Conservation (phyloP, 2,797 vertebrate genomes). For the Rousettus madagascariensis region DNA sequence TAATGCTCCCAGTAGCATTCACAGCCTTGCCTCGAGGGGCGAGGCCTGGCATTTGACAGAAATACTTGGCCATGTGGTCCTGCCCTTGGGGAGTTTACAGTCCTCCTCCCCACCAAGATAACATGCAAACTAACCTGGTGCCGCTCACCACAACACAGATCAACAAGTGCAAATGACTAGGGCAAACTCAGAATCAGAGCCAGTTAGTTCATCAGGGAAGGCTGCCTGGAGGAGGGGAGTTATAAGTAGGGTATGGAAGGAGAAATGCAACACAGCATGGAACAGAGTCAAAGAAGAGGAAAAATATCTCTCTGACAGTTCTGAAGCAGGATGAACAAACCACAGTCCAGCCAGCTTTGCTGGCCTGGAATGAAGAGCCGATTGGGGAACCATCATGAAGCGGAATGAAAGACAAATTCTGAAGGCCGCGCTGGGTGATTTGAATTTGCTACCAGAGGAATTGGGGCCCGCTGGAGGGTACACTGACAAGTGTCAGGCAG, state of each 20-base stretch:
- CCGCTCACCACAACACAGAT: background rate
- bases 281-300: background rate
- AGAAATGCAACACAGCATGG: background rate
- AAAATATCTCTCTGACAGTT: background rate
- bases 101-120: background rate
- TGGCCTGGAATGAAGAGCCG: background rate
- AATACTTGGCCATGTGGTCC: background rate
- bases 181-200: background rate
- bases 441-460: background rate
- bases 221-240: conserved; percentile 28
- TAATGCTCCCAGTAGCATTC: background rate
- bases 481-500: background rate
- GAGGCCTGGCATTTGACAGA: background rate
- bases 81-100: background rate
- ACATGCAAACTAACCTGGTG: background rate
- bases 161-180: background rate
- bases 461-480: background rate
- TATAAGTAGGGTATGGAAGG: background rate
- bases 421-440: background rate
- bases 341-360: background rate
- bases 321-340: background rate
- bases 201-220: background rate
- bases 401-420: background rate
- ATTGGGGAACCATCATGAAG: background rate
- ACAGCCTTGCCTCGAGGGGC: background rate